Conservation (phyloP, 2,888 invertebrate genomes). For the Tetragonula carbonaria region DNA sequence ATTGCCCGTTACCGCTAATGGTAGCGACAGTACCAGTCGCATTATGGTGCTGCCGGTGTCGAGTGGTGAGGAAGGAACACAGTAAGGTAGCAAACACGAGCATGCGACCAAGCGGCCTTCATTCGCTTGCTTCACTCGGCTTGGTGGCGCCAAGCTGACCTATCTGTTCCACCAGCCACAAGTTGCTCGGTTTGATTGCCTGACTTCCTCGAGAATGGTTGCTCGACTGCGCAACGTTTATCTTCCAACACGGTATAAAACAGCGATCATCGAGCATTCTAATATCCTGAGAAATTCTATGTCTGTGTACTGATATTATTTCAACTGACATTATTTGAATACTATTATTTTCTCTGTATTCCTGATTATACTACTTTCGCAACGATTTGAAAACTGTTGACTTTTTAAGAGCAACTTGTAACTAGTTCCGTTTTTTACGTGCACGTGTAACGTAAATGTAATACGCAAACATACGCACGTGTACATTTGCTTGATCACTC, state of each 20-base stretch:
- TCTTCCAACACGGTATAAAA: conserved; percentile 6
- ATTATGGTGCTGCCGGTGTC: conserved; percentile 49
- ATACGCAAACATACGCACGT: background rate
- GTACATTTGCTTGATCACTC: background rate
- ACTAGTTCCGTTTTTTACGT: background rate
- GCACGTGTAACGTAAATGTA: background rate
- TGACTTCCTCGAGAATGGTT: conserved; percentile 47
- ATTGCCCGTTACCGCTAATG: conserved; percentile 43
- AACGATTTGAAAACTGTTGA: background rate
- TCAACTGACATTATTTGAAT: background rate
- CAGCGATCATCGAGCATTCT: background rate
- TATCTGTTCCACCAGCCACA: conserved; percentile 71
- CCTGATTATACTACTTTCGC: background rate
- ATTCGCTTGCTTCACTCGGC: conserved; percentile 67
- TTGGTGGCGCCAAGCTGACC: conserved; percentile 79
- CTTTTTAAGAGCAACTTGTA: background rate
- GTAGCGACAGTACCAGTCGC: conserved; percentile 37
- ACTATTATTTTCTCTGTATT: background rate
- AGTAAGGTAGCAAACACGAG: conserved; percentile 54
- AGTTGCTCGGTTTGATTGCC: conserved; percentile 44
- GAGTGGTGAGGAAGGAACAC: conserved; percentile 47
- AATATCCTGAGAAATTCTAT: background rate
- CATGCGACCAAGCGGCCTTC: conserved; percentile 72
- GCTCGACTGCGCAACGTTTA: conserved; percentile 12
- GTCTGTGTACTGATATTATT: too few relatives aligned